Base-by-base conservation (phyloP, 2,113 vertebrate genomes). In the Meriones unguiculatus region DNA sequence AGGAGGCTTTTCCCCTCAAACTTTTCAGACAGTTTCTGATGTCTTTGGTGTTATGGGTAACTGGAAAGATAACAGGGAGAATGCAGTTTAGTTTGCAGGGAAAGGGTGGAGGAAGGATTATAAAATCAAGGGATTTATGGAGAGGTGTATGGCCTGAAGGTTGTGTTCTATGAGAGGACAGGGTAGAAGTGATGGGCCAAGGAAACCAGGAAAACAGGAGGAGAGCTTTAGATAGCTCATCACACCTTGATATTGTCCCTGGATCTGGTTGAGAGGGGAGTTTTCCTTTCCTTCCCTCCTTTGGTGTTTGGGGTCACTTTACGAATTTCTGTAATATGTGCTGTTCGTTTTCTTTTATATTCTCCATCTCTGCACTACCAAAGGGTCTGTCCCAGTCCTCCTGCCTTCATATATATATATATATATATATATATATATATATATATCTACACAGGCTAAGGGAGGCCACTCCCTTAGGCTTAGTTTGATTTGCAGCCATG, bases 401-500 rank as follows among this genome's bases (percentile, higher is more conserved):
- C 28, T 50, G 20, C 18, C 8, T 22, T 17, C 35, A 14, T 28
- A 28, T 28, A 62, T 62, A 28, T 69, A 28, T 28, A 62, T 62
- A 28, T 69, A 3, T 32, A 0, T 69, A 5, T 69, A 12, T 14
- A 0, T 32, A 28, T 69, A 12, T 22, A 0, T n/a, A 13, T 32
- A 28, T 41, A 11, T 5, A n/a, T 12, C 5, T 9, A 28, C 25
- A 24, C 1, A 24, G 41, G 13, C 32, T 13, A 84, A 24, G 10
- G 54, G 24, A 2, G n/a, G 72, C 22, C 57, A 75, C 0, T n/a
- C 54, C 70, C 69, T 82, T 77, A 57, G n/a, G 17, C 50, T 89
- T 92, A 52, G 59, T 85, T 92, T 62, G 50, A 24, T 92, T 46
- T 62, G 6, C 50, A 84, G 25, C 57, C 46, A 73, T 22, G 17